phyloP scores from a whole-genome alignment of 2,888 invertebrate genomes.

The Lasioglossum villosulum region DNA sequence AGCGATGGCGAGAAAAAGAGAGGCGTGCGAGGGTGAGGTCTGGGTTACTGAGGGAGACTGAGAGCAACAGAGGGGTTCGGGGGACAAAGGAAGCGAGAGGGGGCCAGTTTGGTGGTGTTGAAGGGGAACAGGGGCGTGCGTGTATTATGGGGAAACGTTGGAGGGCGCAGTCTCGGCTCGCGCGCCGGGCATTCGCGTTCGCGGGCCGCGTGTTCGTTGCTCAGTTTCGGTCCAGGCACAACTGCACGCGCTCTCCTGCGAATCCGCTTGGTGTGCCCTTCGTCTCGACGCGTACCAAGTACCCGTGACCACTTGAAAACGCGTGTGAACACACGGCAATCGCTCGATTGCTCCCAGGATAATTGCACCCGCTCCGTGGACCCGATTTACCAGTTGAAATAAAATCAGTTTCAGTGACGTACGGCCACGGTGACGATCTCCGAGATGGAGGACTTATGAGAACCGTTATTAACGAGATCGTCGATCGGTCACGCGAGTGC shows the following conservation, averaged over 20 bases:
- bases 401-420: not conserved
- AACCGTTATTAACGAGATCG: not conserved
- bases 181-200: constrained; percentile 79
- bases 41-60: constrained; percentile 31
- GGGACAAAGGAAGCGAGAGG: constrained; percentile 42
- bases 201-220: constrained; percentile 78
- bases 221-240: constrained; percentile 80
- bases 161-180: constrained; percentile 80
- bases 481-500: constrained; percentile 1
- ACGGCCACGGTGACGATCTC: not conserved
- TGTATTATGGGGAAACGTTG: constrained; percentile 76
- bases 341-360: not conserved
- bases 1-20: constrained; percentile 44
- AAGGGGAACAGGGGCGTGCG: constrained; percentile 68
- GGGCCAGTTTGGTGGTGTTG: constrained; percentile 51
- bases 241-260: constrained; percentile 65
- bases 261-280: constrained; percentile 34
- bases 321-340: constrained; percentile 2
- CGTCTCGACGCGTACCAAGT: not conserved
- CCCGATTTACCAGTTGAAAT: not conserved
- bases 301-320: not conserved
- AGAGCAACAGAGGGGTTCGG: constrained; percentile 45
- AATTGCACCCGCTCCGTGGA: not conserved
- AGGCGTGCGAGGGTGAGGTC: constrained; percentile 46
- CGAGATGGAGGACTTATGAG: not conserved